phyloP scores from a whole-genome alignment of 2,797 vertebrate species.

The Coilia nasus region DNA sequence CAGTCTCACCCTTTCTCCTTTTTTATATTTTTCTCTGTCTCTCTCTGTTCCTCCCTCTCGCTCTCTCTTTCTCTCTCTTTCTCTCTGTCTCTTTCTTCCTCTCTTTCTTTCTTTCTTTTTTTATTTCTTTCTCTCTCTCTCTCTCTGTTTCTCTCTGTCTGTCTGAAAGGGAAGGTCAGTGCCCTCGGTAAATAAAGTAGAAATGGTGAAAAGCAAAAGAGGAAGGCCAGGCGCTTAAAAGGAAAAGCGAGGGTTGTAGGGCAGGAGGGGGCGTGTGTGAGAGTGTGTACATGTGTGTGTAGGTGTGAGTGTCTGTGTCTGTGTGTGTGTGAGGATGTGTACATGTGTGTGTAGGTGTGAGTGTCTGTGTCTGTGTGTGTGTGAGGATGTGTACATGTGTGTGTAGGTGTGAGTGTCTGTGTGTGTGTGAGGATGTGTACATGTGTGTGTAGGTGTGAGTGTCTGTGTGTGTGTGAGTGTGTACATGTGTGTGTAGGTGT shows the following conservation, averaged over 20 bases:
- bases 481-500: too few species aligned
- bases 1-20: conserved; percentile 44
- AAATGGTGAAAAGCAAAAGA: conserved; percentile 64
- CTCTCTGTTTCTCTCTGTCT: neutral
- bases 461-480: too few species aligned
- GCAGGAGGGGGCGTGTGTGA: conserved; percentile 28
- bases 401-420: too few species aligned
- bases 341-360: neutral
- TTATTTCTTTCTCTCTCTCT: conserved; percentile 39
- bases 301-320: neutral
- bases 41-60: conserved; percentile 35
- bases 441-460: too few species aligned
- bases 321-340: neutral
- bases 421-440: too few species aligned
- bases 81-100: conserved; percentile 28
- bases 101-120: conserved; percentile 56
- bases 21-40: conserved; percentile 14
- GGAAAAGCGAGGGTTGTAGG: conserved; percentile 45
- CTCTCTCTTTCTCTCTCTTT: conserved; percentile 56
- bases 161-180: conserved; percentile 50
- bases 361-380: too few species aligned
- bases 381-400: too few species aligned
- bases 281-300: neutral
- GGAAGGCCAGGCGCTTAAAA: conserved; percentile 70
- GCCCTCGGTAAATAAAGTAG: conserved; percentile 59